Conservation (phyloP, 2,888 invertebrate species). For the Amphimallon solstitiale region DNA sequence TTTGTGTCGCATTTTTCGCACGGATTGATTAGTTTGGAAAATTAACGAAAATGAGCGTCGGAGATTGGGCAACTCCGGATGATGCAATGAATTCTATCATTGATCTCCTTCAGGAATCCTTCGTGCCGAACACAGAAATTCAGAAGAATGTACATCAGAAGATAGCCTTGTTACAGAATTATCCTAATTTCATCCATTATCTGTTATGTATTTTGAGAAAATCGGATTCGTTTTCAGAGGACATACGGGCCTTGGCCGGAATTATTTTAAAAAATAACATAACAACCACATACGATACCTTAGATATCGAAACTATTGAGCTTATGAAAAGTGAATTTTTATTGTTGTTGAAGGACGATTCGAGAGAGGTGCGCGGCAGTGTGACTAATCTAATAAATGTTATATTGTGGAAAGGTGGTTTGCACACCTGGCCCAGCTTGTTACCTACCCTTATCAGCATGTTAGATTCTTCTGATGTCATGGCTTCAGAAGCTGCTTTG, state of each 20-base stretch:
- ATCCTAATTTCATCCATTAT: constrained; percentile 98
- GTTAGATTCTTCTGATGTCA: constrained; percentile 90
- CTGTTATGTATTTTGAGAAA: constrained; percentile 96
- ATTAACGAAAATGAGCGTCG: constrained; percentile 63
- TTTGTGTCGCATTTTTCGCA: constrained; percentile 22
- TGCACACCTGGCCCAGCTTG: constrained; percentile 93
- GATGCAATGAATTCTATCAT: constrained; percentile 95
- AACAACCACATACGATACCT: constrained; percentile 86
- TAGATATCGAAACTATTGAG: constrained; percentile 87
- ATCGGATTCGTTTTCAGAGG: constrained; percentile 91
- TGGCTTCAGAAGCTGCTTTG: constrained; percentile 96
- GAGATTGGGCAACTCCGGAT: constrained; percentile 93
- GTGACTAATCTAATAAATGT: constrained; percentile 97
- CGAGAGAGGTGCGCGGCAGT: constrained; percentile 93
- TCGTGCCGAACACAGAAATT: constrained; percentile 94
- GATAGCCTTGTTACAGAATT: constrained; percentile 95
- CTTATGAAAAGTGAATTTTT: constrained; percentile 96
- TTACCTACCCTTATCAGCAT: constrained; percentile 90
- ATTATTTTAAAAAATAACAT: constrained; percentile 98
- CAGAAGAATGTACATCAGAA: constrained; percentile 98
- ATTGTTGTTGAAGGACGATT: constrained; percentile 91
- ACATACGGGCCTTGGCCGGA: constrained; percentile 95
- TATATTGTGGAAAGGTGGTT: constrained; percentile 90
- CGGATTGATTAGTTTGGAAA: constrained; percentile 5
- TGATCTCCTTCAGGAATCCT: constrained; percentile 95